Evolutionary conservation across 2,797 vertebrate genomes (phyloP).

Genomic region (Parauchenoglanis ngamensis): DNA sequence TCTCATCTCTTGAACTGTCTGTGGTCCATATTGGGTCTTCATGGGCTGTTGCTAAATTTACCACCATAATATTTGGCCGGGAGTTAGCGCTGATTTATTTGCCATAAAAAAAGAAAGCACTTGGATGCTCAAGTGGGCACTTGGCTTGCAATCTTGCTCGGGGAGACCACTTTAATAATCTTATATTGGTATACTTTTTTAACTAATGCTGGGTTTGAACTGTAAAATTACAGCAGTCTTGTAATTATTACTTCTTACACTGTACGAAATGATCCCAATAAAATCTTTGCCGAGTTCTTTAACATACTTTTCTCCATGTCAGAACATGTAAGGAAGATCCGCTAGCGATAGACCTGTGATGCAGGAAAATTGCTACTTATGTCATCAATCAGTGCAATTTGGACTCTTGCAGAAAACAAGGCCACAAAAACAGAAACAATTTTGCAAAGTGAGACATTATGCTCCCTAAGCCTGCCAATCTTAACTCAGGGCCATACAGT

Average conservation of each 20-base stretch:
- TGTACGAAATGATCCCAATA: not conserved
- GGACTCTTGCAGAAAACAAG: not conserved
- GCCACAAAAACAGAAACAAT: not conserved
- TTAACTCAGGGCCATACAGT: not conserved
- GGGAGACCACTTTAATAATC: constrained; percentile 54
- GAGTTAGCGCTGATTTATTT: constrained; percentile 72
- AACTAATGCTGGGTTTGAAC: not conserved
- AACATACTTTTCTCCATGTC: not conserved
- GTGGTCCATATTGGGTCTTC: constrained; percentile 76
- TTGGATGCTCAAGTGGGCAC: constrained; percentile 72
- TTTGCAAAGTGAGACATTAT: constrained; percentile 10
- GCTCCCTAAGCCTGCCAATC: not conserved
- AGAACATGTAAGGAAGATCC: not conserved
- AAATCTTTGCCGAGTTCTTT: not conserved
- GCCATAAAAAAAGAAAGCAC: constrained; percentile 55
- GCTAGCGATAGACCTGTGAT: not conserved
- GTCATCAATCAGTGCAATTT: not conserved
- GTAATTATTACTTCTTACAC: not conserved
- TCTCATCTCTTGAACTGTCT: constrained; percentile 65
- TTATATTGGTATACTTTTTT: constrained; percentile 28
- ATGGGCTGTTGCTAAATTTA: constrained; percentile 79
- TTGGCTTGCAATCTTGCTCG: constrained; percentile 66
- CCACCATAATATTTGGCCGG: constrained; percentile 68
- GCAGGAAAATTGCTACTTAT: not conserved
- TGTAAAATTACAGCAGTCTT: not conserved